Base-by-base conservation (phyloP, 2,113 vertebrate species). In the Spheniscus mendiculus region DNA sequence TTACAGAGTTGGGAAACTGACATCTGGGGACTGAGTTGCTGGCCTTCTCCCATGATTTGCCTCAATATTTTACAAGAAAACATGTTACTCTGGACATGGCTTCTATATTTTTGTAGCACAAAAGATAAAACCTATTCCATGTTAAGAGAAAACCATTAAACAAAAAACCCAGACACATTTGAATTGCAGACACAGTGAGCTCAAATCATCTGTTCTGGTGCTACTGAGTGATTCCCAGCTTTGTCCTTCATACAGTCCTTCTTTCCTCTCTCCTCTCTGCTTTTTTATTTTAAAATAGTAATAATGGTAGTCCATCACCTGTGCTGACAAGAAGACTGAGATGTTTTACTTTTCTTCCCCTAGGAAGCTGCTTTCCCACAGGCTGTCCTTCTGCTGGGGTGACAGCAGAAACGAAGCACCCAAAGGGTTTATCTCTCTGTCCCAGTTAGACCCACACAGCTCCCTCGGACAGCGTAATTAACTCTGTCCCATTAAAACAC, bases 391-490 rank as follows among this genome's bases (percentile, higher is more conserved):
- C 82, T 95, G 55, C 50, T 89, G 20, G 44, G 73, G 63, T 91
- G 94, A 96, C 56, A 89, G 62, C n/a, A 95, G 70, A 95, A 96
- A 93, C 22, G 32, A 79, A 93, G 81, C 8, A 5, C 49, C 53
- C 66, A 42, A 81, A 93, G 58, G 42, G n/a, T 93, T 95, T 95
- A 55, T 87, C 36, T 26, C n/a, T 40, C 52, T 89, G 49, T 79
- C 88, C 87, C 80, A 79, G 45, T 80, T 86, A 95, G 72, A 77
- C 29, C 36, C 63, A 92, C 17, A 56, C 49, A 67, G 55, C 25
- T 80, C 94, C 92, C 78, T 77, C 62, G 58, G 69, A 94, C 17
- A 20, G 76, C 1, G 0, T 76, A 76, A 96, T 72, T 94, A 95
- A 93, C 83, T 78, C 73, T 73, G 63, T 88, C 83, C 87, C 71